Percentiles rank a stretch among this genome's conserved stretches.
Conservation (phyloP, 1,140 invertebrate species). For the Drosophila nikananu region DNA sequence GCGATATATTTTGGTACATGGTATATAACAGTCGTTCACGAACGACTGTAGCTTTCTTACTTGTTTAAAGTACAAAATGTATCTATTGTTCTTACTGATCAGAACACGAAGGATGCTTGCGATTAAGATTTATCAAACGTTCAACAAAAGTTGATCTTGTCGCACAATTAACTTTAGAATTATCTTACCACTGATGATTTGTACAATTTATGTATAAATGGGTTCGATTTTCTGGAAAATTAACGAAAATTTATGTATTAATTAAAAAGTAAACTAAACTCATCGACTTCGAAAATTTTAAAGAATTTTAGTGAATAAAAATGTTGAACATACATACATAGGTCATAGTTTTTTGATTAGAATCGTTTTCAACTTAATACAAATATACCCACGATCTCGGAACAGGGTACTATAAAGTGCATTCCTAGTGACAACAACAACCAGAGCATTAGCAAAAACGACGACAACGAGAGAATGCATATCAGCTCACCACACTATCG, state of each 20-base stretch:
- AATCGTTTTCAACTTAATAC: not conserved
- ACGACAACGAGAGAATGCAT: slow-evolving; percentile 37
- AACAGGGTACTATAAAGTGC: slow-evolving; percentile 14
- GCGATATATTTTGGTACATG: no score
- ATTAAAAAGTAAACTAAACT: not conserved
- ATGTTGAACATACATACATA: not conserved
- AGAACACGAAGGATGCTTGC: no score
- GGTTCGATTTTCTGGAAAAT: no score
- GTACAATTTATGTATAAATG: no score
- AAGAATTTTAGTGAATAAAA: not conserved
- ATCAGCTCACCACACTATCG: slow-evolving; percentile 38
- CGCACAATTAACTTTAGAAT: no score
- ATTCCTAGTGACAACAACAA: slow-evolving; percentile 23
- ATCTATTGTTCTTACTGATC: no score
- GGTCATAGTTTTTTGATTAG: not conserved
- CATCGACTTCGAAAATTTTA: not conserved
- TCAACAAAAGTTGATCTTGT: no score
- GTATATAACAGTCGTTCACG: no score
- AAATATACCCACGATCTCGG: not conserved
- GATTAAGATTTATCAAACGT: no score
- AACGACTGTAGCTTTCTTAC: no score
- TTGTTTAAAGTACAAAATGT: no score
- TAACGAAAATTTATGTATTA: not conserved
- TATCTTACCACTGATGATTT: no score
- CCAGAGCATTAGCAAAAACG: slow-evolving; percentile 6